Conservation (phyloP, 1,140 invertebrate species). For the Laodelphax striatellus region DNA sequence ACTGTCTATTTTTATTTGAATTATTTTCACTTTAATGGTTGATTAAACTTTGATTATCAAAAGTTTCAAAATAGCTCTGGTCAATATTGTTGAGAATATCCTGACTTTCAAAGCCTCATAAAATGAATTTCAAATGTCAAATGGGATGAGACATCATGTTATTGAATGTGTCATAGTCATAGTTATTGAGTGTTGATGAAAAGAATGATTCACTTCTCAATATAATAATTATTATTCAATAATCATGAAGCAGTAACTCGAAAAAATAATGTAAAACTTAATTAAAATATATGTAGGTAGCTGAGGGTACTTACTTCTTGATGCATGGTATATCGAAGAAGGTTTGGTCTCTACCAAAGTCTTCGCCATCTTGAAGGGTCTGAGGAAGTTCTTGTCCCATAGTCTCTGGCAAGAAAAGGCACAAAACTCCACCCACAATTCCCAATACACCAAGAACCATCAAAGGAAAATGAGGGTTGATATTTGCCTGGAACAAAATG, state of each 20-base stretch:
- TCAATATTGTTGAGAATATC: no score
- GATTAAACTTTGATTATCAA: no score
- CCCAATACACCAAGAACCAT: conserved; percentile 61
- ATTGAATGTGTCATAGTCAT: no score
- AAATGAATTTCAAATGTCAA: no score
- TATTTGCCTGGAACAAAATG: conserved; percentile 41
- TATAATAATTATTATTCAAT: background rate
- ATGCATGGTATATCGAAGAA: conserved; percentile 67
- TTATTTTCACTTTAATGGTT: no score
- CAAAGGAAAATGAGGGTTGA: conserved; percentile 55
- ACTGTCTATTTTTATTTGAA: no score
- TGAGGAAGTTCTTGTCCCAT: conserved; percentile 69
- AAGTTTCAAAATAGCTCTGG: no score
- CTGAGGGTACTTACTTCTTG: conserved; percentile 4
- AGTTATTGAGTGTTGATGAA: no score
- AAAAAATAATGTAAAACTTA: background rate
- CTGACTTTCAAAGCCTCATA: no score
- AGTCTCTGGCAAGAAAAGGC: conserved; percentile 71
- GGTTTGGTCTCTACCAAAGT: conserved; percentile 64
- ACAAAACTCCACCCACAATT: conserved; percentile 54
- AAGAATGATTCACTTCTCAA: no score
- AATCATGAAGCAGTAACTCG: background rate
- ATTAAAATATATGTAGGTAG: background rate
- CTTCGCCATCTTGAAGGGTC: conserved; percentile 69
- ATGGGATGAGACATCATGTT: no score